These are phyloP conservation scores for Pachypeltis micranthus DNA, from an alignment of 1,140 invertebrate species.

Conservation along the genomic window DNA sequence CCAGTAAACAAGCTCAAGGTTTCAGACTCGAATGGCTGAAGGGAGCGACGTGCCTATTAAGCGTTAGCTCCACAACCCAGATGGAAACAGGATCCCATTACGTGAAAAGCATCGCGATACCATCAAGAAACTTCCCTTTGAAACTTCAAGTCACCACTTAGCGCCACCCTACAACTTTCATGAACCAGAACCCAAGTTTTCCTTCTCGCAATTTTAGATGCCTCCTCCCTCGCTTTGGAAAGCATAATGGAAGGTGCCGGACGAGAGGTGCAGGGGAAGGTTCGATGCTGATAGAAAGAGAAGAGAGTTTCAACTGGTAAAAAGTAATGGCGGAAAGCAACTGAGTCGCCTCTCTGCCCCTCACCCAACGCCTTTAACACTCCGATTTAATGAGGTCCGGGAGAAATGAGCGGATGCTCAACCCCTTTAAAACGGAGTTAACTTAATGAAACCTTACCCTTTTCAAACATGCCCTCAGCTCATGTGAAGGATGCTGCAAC, in stretches of 20 bases:
- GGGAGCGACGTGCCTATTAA: too few relatives aligned
- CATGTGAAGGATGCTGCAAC: too few relatives aligned
- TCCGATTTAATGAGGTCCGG: conserved; percentile 7
- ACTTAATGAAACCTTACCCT: conserved; percentile 1
- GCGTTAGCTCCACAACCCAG: too few relatives aligned
- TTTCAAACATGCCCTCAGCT: too few relatives aligned
- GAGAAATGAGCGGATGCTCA: conserved; percentile 6
- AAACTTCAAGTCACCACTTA: neutral
- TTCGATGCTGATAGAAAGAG: too few relatives aligned
- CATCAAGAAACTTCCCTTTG: neutral
- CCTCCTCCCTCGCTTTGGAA: neutral
- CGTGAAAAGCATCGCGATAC: neutral
- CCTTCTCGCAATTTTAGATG: neutral
- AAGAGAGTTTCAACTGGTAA: too few relatives aligned
- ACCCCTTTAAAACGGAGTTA: neutral
- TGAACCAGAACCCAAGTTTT: neutral
- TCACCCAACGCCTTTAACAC: neutral
- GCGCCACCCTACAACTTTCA: neutral
- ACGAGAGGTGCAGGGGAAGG: too few relatives aligned
- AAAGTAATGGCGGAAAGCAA: too few relatives aligned
- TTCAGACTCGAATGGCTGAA: too few relatives aligned
- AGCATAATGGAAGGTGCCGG: too few relatives aligned
- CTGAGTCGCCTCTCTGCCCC: too few relatives aligned
- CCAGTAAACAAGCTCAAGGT: too few relatives aligned
- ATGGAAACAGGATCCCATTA: neutral